Evolutionary conservation across 2,113 vertebrate species (phyloP), one percentile per base, ranked within the genome.

Genomic region (Manacus vitellinus): DNA sequence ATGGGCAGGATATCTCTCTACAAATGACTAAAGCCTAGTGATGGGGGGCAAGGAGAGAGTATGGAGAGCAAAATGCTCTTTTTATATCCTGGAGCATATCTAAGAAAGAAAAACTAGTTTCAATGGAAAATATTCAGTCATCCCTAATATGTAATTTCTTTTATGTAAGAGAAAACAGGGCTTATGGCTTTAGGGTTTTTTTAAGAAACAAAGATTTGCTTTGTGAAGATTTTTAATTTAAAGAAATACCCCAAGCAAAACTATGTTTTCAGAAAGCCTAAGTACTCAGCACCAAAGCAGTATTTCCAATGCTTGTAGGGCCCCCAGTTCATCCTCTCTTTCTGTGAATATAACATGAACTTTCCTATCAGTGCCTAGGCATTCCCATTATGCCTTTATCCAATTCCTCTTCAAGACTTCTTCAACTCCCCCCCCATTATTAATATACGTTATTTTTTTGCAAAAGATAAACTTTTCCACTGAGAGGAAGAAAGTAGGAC

Each of bases 211-310:
- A 89, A 54, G 9, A 14, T 84, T 84, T 84, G 41, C 19, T 87
- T 66, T 81, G 46, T 89, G 77, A 81, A 41, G 14, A 31, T 58
- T 93, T 88, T 82, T 75, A 74, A 74, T 63, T 78, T 63, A 63
- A 71, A 63, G 44, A 78, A 89, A 67, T 67, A 92, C 28, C 52
- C 8, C 1, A 1, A 66, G 59, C 27, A 84, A 93, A 87, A 62
- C 14, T 41, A 21, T 47, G 17, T 59, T 89, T 94, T 85, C 74
- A 92, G 73, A 89, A 87, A 81, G 7, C 28, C 33, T 59, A 58
- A 93, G 37, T 44, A 66, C 9, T 61, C 55, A 62, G 28, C 44
- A 78, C 12, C 46, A 43, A 78, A 65, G 19, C 14, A 77, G 15
- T 33, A 28, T 71, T 92, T 71, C 28, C 14, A 62, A 5, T 67